Base-by-base conservation (phyloP, 2,888 invertebrate species). In the Charanyca ferruginea region DNA sequence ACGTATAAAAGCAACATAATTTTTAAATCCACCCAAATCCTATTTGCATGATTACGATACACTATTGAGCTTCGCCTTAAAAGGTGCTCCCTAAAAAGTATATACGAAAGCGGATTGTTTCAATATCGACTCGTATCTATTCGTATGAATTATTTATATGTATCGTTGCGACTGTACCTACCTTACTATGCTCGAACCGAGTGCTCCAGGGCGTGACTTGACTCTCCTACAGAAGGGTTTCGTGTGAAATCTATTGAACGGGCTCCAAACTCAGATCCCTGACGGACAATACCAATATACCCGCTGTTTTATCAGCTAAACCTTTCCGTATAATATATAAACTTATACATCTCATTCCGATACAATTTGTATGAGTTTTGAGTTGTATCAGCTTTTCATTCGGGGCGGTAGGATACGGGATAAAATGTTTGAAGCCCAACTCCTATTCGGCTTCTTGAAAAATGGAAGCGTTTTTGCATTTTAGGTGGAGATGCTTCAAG, bases 101-200 rank as follows among this genome's bases (percentile, higher is more conserved):
- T 84, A 85, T 67, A 62, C 81, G 78, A 84, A 80, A 87, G 84
- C 83, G 86, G 87, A 90, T 91, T 91, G 91, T 91, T 91, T 90
- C 90, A 90, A 91, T 91, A 89, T 90, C 86, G 86, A 83, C 85
- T 82, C 79, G 80, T 79, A 79, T 83, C 83, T 84, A 80, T 80
- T 81, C 86, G 75, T 87, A 91, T 92, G 91, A 92, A 92, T 92
- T 91, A 92, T 92, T 92, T 92, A 91, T 91, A 84, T 87, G 88
- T 90, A 90, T 87, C 85, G 87, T 51, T 68, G 73, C 78, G 77
- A 81, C 72, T 79, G 78, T 85, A 77, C 71, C 66, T 85, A 77
- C 72, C 67, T 77, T 80, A 76, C 77, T 79, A 83, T 83, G 81
- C 82, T 86, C 66, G 73, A 81, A 80, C 82, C 77, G 86, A 86